Evolutionary conservation across 2,797 vertebrate species (phyloP).

Genomic region (Heterohyrax brucei): DNA sequence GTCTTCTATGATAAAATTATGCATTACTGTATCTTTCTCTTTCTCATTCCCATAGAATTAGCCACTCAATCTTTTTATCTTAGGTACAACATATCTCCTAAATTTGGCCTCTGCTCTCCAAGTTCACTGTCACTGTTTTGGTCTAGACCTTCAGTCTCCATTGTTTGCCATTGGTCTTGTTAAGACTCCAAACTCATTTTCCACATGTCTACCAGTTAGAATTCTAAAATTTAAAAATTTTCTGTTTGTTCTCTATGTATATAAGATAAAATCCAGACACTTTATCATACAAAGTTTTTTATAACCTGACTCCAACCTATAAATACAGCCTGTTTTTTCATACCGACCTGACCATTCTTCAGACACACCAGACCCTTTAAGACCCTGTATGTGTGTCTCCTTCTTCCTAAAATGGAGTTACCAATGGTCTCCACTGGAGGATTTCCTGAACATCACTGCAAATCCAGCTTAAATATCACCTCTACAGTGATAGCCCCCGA

Average conservation of each 20-base stretch:
- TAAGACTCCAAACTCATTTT: constrained; percentile 24
- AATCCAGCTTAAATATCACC: not conserved
- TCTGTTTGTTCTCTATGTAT: not conserved
- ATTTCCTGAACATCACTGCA: not conserved
- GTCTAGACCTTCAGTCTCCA: not conserved
- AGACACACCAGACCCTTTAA: constrained; percentile 37
- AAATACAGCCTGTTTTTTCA: not conserved
- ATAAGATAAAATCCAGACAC: constrained; percentile 4
- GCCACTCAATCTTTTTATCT: constrained; percentile 39
- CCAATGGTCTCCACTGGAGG: not conserved
- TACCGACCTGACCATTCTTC: constrained; percentile 18
- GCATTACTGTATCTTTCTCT: not conserved
- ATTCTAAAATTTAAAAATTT: constrained; percentile 36
- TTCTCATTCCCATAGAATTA: not conserved
- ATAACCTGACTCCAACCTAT: not conserved
- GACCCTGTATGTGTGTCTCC: not conserved
- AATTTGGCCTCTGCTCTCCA: constrained; percentile 26
- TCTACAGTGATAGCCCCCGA: not conserved
- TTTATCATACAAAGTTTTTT: not conserved
- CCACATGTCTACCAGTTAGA: not conserved
- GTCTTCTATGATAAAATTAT: not conserved
- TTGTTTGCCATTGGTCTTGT: not conserved
- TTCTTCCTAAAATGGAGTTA: not conserved
- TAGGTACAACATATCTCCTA: constrained; percentile 33
- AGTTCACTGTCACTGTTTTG: not conserved